A percentile compares a stretch with the other conserved stretches of the same genome.
These are phyloP conservation scores for Rhyacophila evoluta DNA, from an alignment of 2,888 invertebrate genomes.

Conservation along the genomic window DNA sequence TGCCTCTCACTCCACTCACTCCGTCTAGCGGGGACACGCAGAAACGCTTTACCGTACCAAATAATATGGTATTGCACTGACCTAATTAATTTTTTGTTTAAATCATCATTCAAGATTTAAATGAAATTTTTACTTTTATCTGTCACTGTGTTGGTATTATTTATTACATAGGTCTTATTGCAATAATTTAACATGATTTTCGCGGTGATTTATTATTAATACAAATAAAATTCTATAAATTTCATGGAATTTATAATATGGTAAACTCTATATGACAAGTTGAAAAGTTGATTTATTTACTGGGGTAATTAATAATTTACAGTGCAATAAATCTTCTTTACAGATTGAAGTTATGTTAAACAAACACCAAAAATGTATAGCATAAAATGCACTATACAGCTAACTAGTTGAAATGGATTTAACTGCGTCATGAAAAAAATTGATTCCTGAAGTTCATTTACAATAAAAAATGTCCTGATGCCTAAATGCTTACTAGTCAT, in stretches of 20 bases:
- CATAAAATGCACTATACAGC: too few relatives aligned
- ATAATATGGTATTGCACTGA: slow-evolving; percentile 39
- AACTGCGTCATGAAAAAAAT: too few relatives aligned
- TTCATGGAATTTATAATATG: too few relatives aligned
- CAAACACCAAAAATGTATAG: too few relatives aligned
- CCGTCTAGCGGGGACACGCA: slow-evolving; percentile 44
- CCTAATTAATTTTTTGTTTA: slow-evolving; percentile 12
- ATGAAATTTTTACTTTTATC: background rate
- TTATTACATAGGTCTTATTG: background rate
- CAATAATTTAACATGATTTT: background rate
- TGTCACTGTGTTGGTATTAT: background rate
- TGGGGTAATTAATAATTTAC: too few relatives aligned
- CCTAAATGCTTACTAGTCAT: background rate
- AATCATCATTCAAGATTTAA: background rate
- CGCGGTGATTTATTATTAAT: background rate
- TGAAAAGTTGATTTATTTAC: too few relatives aligned
- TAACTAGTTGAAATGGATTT: too few relatives aligned
- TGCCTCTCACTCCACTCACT: slow-evolving; percentile 47
- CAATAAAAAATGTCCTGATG: background rate
- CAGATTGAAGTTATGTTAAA: too few relatives aligned
- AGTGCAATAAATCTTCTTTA: too few relatives aligned
- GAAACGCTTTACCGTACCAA: slow-evolving; percentile 42
- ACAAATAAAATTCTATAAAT: too few relatives aligned
- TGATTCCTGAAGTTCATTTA: too few relatives aligned
- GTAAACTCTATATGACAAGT: too few relatives aligned